These are phyloP conservation scores for Heteromormyrus szaboi DNA, from an alignment of 2,797 vertebrate species.

Conservation along the genomic window DNA sequence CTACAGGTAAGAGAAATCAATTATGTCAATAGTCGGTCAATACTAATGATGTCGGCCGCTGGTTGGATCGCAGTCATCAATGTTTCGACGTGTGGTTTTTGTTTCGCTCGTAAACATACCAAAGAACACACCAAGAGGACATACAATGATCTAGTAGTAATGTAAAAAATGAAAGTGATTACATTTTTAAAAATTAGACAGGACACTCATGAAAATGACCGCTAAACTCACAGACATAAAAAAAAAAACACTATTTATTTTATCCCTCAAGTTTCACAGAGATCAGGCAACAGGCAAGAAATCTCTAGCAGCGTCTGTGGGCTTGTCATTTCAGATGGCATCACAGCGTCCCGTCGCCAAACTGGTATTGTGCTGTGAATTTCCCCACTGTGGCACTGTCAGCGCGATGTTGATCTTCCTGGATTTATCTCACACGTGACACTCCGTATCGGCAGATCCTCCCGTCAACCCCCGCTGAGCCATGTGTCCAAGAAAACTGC, in stretches of 20 bases:
- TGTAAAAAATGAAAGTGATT: background rate
- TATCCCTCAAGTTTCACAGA: background rate
- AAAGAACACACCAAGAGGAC: background rate
- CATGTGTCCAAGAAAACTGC: background rate
- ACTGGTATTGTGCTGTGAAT: constrained; percentile 53
- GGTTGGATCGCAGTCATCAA: background rate
- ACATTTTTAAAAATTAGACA: background rate
- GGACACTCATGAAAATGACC: background rate
- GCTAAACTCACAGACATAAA: background rate
- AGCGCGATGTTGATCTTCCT: constrained; percentile 52
- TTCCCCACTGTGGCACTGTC: constrained; percentile 54
- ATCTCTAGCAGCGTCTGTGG: constrained; percentile 52
- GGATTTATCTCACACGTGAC: constrained; percentile 34
- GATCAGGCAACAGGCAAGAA: constrained; percentile 53
- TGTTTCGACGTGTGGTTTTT: background rate
- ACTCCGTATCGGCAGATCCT: background rate
- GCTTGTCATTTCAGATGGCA: constrained; percentile 71
- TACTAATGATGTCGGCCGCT: background rate
- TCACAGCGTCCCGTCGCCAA: constrained; percentile 58
- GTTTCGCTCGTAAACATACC: background rate
- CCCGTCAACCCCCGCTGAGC: background rate
- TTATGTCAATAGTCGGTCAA: background rate
- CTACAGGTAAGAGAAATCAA: background rate
- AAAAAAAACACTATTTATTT: background rate
- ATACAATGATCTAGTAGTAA: background rate